Base-by-base conservation (phyloP, 2,113 vertebrate species). In the Pungitius pungitius region DNA sequence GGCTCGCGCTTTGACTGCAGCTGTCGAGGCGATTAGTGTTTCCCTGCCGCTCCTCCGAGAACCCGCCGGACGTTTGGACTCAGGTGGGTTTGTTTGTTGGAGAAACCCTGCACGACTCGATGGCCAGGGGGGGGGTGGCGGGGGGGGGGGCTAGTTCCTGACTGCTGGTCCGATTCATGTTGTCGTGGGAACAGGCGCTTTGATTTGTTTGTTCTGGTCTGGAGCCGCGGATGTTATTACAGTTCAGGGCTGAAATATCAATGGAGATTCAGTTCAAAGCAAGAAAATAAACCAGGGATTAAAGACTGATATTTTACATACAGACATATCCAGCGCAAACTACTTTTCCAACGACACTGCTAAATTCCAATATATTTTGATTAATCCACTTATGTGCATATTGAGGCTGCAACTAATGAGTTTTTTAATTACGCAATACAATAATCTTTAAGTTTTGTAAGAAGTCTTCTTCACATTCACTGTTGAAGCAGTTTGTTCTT, bases 21-120 rank as follows among this genome's bases (percentile, higher is more conserved):
- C 83, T 66, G 83, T 85, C 85, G 82, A 83, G 80, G 69, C 47
- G 12, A 69, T 85, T 67, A 64, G 30, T 0, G 66, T 27, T 42
- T 63, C 54, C 47, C 42, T 4, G 0, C 61, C 8, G 65, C 39
- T 47, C 57, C 8, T 40, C 37, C 51, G 18, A 57, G 18, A 54
- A 69, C 72, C 42, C 26, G 0, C 17, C 52, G 78, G 12, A 49
- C 49, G 75, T 55, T 80, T n/a, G 47, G 18, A 1, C n/a, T n/a
- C 47, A 15, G 26, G 56, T 79, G 72, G 68, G 30, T 30, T 52
- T 20, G 49, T 18, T 20, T 62, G 59, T 65, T 26, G 68, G 42
- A 20, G 69, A 37, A 64, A 68, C 67, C 59, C 39, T 4, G 45
- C 65, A 49, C 30, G 7, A 52, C 43, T 51, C 9, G 55, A 49